Conservation (phyloP, 1,140 invertebrate genomes). For the Pteromalus puparum region DNA sequence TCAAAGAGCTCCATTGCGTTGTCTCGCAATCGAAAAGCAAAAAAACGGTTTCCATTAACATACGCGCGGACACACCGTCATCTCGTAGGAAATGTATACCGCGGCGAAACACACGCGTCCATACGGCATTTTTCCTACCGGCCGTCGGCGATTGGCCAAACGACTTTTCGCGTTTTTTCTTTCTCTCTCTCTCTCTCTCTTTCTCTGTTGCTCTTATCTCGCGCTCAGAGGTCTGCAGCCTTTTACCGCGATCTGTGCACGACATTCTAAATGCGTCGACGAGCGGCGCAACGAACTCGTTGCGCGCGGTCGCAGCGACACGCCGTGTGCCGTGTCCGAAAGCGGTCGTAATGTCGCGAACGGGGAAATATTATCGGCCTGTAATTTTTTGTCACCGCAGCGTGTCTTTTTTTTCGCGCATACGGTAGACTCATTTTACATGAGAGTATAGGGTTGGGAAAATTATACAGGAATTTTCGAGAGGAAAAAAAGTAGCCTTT, state of each 20-base stretch:
- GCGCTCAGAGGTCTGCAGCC: neutral
- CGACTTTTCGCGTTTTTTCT: conserved; percentile 41
- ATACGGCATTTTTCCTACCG: neutral
- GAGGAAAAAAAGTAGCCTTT: neutral
- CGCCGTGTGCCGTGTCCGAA: neutral
- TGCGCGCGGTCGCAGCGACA: neutral
- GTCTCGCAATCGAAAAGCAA: conserved; percentile 5
- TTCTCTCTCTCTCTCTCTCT: conserved; percentile 19
- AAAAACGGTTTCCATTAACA: conserved; percentile 25
- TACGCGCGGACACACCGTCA: neutral
- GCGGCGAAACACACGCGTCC: neutral
- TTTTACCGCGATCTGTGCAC: conserved; percentile 31
- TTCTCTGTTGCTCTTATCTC: neutral
- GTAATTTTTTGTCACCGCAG: conserved; percentile 9
- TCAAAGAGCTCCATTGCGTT: neutral
- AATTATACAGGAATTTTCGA: conserved; percentile 1
- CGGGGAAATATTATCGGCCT: conserved; percentile 25
- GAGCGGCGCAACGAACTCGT: conserved; percentile 15
- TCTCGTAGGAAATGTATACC: conserved; percentile 7
- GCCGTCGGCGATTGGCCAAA: conserved; percentile 20
- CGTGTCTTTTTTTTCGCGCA: neutral
- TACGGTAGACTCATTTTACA: neutral
- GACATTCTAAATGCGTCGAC: conserved; percentile 35
- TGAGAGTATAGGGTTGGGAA: neutral
- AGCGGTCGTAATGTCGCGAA: conserved; percentile 9